Base-by-base conservation (phyloP, 2,888 invertebrate species). In the Drosophila pseudotakahashii region DNA sequence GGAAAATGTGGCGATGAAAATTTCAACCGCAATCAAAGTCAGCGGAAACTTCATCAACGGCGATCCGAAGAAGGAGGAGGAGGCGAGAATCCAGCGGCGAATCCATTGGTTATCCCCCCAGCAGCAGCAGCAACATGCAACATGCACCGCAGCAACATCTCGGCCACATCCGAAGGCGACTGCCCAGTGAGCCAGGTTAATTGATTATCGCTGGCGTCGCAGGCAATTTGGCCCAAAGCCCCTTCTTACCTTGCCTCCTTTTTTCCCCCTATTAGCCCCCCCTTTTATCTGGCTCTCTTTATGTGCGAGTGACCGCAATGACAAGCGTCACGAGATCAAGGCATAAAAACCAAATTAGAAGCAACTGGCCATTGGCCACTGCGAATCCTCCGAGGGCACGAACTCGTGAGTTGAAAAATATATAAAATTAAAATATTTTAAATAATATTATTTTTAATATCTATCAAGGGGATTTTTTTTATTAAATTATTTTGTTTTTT, bases 251-350 rank as follows among this genome's bases (percentile, higher is more conserved):
- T 16, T 19, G 14, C 47, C 54, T 19, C 42, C 34, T 13, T 30
- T 30, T 16, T 23, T 19, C 47, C 11, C 14, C 23, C 14, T 26
- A 54, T 45, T 5, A 6, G 30, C 10, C n/a, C n/a, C 51, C 14
- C 72, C n/a, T n/a, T 68, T 66, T 72, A 75, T 73, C 77, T 79
- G 62, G 64, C 66, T 54, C 51, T 16, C 23, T 30, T 54, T 50
- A 62, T 55, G 42, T 50, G 59, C 32, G 52, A 54, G 51, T 48
- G 53, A 66, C 62, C 72, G 51, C 69, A 84, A 83, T 82, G 82
- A 86, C 82, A 82, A 83, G 78, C 88, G 86, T 88, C 88, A 86
- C 80, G 83, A 82, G 82, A 82, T 88, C 86, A 85, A 85, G 79
- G 81, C 81, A 75, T 71, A 69, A 76, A 64, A 74, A 60, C 79